phyloP scores from a whole-genome alignment of 2,797 vertebrate genomes.

The Kryptolebias ocellatus region DNA sequence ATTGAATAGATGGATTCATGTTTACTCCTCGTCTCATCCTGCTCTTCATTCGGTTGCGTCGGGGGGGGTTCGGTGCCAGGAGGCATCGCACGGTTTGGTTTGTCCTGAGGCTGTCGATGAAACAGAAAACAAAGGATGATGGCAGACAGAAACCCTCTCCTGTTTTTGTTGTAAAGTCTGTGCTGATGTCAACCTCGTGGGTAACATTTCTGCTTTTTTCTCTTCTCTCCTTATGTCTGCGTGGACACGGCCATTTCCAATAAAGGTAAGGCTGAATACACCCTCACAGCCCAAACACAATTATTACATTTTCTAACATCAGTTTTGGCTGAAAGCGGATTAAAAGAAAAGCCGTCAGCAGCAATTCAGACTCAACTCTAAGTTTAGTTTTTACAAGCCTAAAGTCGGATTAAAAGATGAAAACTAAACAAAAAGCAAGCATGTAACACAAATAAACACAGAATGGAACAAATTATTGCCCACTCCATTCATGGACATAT shows the following conservation, averaged over 20 bases:
- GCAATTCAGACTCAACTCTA: neutral
- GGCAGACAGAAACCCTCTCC: conserved; percentile 18
- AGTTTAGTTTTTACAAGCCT: conserved; percentile 1
- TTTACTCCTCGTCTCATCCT: conserved; percentile 53
- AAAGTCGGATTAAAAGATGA: neutral
- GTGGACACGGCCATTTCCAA: conserved; percentile 29
- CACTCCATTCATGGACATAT: too few species aligned
- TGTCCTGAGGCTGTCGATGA: conserved; percentile 26
- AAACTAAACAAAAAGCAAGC: too few species aligned
- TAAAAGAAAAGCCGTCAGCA: conserved; percentile 3
- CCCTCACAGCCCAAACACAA: conserved; percentile 20
- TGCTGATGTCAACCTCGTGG: conserved; percentile 28
- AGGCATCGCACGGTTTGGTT: conserved; percentile 32
- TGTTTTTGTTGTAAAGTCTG: conserved; percentile 28
- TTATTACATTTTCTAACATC: conserved; percentile 3
- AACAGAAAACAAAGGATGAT: conserved; percentile 11
- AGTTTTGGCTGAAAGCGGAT: conserved; percentile 3
- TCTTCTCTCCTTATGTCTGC: conserved; percentile 59
- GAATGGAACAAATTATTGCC: too few species aligned
- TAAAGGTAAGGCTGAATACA: conserved; percentile 61
- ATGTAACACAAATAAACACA: neutral
- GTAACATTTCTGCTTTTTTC: conserved; percentile 53
- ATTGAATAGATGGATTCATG: conserved; percentile 37
- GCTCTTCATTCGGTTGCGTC: conserved; percentile 18
- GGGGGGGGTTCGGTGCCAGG: conserved; percentile 33